These are phyloP conservation scores for Drosophila testacea DNA, from an alignment of 2,888 invertebrate species.

Conservation along the genomic window DNA sequence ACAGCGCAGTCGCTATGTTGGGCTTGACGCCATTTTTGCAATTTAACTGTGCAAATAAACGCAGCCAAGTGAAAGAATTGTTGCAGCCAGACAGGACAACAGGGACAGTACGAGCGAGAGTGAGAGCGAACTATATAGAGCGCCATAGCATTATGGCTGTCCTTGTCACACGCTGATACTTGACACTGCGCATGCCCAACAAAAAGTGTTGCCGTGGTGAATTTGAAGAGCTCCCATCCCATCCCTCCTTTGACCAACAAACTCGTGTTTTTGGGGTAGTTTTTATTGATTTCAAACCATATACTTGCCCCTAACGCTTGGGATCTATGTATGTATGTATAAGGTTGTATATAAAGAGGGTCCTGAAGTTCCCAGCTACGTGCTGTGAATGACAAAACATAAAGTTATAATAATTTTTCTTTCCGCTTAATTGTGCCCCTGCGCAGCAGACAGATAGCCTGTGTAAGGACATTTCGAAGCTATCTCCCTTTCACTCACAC, in stretches of 20 bases:
- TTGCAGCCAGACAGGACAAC: slow-evolving; percentile 50
- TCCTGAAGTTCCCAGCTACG: slow-evolving; percentile 32
- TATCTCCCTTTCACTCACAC: slow-evolving; percentile 11
- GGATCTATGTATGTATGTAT: neutral
- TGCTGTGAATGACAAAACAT: slow-evolving; percentile 78
- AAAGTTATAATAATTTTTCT: slow-evolving; percentile 83
- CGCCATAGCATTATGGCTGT: slow-evolving; percentile 43
- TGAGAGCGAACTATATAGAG: slow-evolving; percentile 23
- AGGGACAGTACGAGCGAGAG: slow-evolving; percentile 11
- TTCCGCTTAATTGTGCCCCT: slow-evolving; percentile 82
- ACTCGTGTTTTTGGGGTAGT: slow-evolving; percentile 61
- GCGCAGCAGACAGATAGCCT: slow-evolving; percentile 69
- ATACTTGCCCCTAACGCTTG: slow-evolving; percentile 42
- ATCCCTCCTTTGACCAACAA: neutral
- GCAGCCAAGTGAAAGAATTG: slow-evolving; percentile 67
- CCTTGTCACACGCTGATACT: slow-evolving; percentile 39
- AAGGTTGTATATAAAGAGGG: neutral
- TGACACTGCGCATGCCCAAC: slow-evolving; percentile 58
- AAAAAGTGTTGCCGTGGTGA: slow-evolving; percentile 56
- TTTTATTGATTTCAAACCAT: slow-evolving; percentile 69
- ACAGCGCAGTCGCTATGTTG: slow-evolving; percentile 27
- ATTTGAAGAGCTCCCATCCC: slow-evolving; percentile 21
- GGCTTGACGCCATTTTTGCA: slow-evolving; percentile 74
- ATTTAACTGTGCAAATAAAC: slow-evolving; percentile 73
- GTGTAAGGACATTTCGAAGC: slow-evolving; percentile 49